These are phyloP conservation scores for Mimas tiliae DNA, from an alignment of 2,888 invertebrate genomes.

Conservation along the genomic window DNA sequence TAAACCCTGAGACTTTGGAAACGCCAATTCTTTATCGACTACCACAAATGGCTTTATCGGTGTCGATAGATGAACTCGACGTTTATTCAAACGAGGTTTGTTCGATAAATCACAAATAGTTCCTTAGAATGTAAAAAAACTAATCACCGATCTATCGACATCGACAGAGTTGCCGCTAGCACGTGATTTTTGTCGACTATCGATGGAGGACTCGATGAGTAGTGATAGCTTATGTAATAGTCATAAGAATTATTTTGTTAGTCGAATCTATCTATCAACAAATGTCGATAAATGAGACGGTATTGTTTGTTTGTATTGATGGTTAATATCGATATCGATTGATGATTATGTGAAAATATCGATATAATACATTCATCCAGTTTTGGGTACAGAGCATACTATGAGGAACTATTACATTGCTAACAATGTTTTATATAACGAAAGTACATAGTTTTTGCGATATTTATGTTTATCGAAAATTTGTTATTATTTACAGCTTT, in stretches of 20 bases:
- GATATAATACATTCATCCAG: conserved; percentile 6
- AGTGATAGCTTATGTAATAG: conserved; percentile 26
- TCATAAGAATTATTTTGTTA: conserved; percentile 26
- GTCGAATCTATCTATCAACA: conserved; percentile 1
- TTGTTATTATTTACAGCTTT: neutral
- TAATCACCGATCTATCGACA: conserved; percentile 36
- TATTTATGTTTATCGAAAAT: neutral
- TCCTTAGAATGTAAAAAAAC: conserved; percentile 17
- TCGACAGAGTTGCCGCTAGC: conserved; percentile 36
- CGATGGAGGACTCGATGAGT: conserved; percentile 31
- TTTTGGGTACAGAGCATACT: conserved; percentile 20
- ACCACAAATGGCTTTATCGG: conserved; percentile 1
- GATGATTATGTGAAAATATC: conserved; percentile 7
- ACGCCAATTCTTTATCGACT: conserved; percentile 15
- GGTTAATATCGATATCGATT: neutral
- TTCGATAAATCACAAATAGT: conserved; percentile 23
- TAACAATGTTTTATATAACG: neutral
- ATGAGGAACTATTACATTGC: neutral
- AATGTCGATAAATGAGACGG: conserved; percentile 25
- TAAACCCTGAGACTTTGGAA: conserved; percentile 28
- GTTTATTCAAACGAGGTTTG: conserved; percentile 20
- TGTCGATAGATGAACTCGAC: conserved; percentile 10
- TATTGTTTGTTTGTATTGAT: conserved; percentile 20
- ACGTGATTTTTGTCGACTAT: conserved; percentile 38
- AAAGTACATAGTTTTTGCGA: conserved; percentile 3